Percentiles rank a stretch among this genome's conserved stretches.
Evolutionary conservation across 1,140 invertebrate genomes (phyloP).

Genomic region (Eurosta solidaginis): DNA sequence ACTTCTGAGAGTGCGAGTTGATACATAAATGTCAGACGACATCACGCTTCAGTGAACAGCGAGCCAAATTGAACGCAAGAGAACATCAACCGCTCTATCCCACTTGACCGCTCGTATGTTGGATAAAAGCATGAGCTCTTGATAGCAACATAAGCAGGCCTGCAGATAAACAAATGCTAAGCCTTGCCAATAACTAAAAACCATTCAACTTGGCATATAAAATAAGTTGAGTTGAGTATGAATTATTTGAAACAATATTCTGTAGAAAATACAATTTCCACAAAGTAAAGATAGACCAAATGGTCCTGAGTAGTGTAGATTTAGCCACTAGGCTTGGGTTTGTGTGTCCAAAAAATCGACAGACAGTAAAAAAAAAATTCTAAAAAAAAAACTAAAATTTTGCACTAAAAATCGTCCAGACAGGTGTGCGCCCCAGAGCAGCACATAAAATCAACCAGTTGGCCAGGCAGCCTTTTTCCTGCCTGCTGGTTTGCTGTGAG

Average conservation of each 20-base stretch:
- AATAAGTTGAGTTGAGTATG: constrained; percentile 37
- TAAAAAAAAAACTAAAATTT: not conserved
- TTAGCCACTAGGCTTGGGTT: constrained; percentile 17
- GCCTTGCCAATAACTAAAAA: constrained; percentile 18
- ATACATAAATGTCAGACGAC: constrained; percentile 57
- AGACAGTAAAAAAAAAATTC: not conserved
- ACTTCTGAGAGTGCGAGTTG: not conserved
- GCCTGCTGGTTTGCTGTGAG: not conserved
- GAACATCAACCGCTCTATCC: not conserved
- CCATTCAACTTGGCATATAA: not conserved
- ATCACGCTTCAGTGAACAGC: constrained; percentile 55
- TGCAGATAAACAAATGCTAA: not conserved
- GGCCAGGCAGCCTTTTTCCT: not conserved
- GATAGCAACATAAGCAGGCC: not conserved
- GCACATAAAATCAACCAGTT: not conserved
- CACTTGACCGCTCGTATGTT: not conserved
- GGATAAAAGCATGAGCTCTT: not conserved
- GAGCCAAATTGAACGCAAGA: constrained; percentile 33
- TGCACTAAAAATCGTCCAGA: constrained; percentile 9
- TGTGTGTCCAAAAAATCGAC: constrained; percentile 14
- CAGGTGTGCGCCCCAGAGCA: constrained; percentile 17
- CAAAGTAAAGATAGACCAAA: not conserved
- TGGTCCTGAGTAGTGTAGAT: not conserved
- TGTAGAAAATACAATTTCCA: constrained; percentile 57
- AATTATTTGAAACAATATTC: constrained; percentile 60